Evolutionary conservation across 2,113 vertebrate species (phyloP).

Genomic region (Misgurnus mizolepis): DNA sequence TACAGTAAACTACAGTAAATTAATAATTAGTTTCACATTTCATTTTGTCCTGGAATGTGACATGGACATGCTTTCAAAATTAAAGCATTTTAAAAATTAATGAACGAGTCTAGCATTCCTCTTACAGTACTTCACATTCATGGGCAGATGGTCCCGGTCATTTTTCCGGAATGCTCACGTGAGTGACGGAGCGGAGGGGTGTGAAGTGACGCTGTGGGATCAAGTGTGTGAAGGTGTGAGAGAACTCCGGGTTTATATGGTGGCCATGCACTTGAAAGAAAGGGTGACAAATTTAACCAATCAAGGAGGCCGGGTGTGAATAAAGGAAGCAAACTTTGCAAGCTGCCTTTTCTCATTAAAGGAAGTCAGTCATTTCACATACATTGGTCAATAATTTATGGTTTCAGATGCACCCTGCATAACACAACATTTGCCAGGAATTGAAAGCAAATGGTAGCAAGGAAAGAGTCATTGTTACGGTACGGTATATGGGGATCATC

Average conservation of each 20-base stretch:
- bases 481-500: slow-evolving; percentile 40
- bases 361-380: slow-evolving; percentile 73
- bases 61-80: background rate
- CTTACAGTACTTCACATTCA: background rate
- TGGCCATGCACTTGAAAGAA: slow-evolving; percentile 80
- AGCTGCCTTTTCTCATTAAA: slow-evolving; percentile 62
- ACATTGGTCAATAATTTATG: slow-evolving; percentile 63
- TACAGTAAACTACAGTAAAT: too few relatives aligned
- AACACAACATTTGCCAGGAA: slow-evolving; percentile 54
- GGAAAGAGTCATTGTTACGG: slow-evolving; percentile 37
- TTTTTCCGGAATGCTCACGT: slow-evolving; percentile 52
- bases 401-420: slow-evolving; percentile 57
- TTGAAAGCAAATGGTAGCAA: slow-evolving; percentile 65
- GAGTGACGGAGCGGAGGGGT: slow-evolving; percentile 54
- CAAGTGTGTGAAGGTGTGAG: slow-evolving; percentile 75
- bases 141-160: slow-evolving; percentile 20
- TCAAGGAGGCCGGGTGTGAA: slow-evolving; percentile 59
- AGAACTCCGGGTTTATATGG: slow-evolving; percentile 69
- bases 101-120: too few relatives aligned
- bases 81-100: background rate
- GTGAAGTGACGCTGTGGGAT: slow-evolving; percentile 67
- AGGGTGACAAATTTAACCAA: slow-evolving; percentile 74
- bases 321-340: slow-evolving; percentile 60
- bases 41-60: background rate
- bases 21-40: too few relatives aligned